Conservation (phyloP, 2,797 vertebrate species). For the Chelmon rostratus region DNA sequence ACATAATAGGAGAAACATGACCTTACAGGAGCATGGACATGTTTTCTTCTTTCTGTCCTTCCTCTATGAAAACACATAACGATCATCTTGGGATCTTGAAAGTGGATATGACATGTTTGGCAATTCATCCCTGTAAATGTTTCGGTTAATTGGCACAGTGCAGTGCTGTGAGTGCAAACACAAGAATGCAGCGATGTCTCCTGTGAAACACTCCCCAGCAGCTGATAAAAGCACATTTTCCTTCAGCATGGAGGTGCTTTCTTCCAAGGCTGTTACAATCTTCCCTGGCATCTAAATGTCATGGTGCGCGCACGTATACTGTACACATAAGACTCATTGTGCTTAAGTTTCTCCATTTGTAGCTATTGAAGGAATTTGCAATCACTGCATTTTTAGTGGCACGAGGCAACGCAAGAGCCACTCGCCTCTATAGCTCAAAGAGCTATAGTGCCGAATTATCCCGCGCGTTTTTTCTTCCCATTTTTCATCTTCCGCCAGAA, state of each 20-base stretch:
- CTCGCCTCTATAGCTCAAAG: too few species aligned
- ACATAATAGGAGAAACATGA: background rate
- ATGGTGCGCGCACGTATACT: background rate
- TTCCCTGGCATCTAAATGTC: background rate
- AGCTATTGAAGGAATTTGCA: background rate
- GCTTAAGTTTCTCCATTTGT: background rate
- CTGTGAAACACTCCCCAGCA: slow-evolving; percentile 4
- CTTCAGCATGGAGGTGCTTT: slow-evolving; percentile 5
- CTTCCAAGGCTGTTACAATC: slow-evolving; percentile 11
- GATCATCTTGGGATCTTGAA: background rate
- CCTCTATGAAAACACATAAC: background rate
- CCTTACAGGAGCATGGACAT: background rate
- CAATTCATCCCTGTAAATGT: background rate
- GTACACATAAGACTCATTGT: background rate
- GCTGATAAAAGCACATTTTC: slow-evolving; percentile 29
- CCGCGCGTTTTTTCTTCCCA: too few species aligned
- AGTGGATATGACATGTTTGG: background rate
- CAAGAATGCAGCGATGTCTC: slow-evolving; percentile 11
- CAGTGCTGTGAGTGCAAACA: background rate
- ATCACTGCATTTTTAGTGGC: background rate
- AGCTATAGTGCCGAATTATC: too few species aligned
- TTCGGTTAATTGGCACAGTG: slow-evolving; percentile 6
- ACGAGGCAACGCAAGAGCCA: too few species aligned
- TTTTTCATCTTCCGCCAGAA: too few species aligned
- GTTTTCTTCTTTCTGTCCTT: background rate